Evolutionary conservation across 2,113 vertebrate genomes (phyloP).

Genomic region (Crotalus horridus): DNA sequence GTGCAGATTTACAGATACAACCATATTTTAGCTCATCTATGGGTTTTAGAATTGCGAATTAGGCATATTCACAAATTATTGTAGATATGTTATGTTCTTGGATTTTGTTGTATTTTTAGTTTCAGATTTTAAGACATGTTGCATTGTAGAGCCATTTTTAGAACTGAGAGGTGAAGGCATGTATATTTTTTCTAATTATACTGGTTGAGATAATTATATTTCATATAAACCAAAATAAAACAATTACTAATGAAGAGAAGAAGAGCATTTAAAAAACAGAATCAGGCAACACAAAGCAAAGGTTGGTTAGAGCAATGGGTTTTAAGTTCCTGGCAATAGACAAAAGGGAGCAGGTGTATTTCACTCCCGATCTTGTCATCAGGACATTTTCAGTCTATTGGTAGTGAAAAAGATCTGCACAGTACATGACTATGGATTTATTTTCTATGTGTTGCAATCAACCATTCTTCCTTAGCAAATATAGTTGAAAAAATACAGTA

Average conservation of each 20-base stretch:
- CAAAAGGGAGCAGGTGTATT: not conserved
- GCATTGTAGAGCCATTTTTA: not conserved
- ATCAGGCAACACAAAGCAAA: not conserved
- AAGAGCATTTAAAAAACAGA: not conserved
- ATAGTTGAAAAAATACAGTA: not conserved
- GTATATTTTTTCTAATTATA: not conserved
- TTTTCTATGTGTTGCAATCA: not conserved
- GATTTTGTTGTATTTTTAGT: not conserved
- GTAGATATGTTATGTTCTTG: not conserved
- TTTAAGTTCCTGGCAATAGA: not conserved
- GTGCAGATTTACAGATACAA: not conserved
- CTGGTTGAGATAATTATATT: not conserved
- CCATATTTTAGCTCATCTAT: not conserved
- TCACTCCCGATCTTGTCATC: not conserved
- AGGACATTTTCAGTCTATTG: not conserved
- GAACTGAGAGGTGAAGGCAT: not conserved
- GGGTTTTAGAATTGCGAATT: not conserved
- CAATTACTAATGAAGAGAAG: not conserved
- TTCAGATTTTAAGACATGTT: not conserved
- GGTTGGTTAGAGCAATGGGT: not conserved
- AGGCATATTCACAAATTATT: not conserved
- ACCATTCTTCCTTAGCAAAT: not conserved
- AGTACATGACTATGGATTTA: not conserved
- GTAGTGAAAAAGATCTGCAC: not conserved
- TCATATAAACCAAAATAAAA: not conserved